These are phyloP conservation scores for Folsomia manolachei DNA, from an alignment of 2,888 invertebrate species.

Conservation along the genomic window DNA sequence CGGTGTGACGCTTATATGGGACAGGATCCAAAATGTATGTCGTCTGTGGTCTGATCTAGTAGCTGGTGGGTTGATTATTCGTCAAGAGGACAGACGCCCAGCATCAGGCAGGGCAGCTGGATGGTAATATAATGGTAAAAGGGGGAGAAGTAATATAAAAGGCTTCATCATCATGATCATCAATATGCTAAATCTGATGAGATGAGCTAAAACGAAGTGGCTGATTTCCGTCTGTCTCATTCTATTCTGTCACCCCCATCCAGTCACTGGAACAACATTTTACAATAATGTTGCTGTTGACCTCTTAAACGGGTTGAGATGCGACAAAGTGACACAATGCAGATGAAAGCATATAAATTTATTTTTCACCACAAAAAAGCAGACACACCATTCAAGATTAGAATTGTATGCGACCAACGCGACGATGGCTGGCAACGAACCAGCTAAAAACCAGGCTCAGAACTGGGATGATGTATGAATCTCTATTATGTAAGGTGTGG, in stretches of 20 bases:
- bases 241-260: neutral
- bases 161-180: neutral
- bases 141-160: neutral
- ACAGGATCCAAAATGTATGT: too few species aligned
- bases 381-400: too few species aligned
- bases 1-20: too few species aligned
- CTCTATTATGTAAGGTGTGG: slow-evolving; percentile 20
- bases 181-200: neutral
- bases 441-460: neutral
- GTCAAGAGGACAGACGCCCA: neutral
- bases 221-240: neutral
- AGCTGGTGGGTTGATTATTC: too few species aligned
- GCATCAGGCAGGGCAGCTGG: neutral
- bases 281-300: too few species aligned
- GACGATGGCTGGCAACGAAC: neutral
- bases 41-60: neutral
- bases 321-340: too few species aligned
- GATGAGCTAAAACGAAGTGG: neutral
- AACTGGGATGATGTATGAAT: neutral
- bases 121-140: too few species aligned
- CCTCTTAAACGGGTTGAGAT: too few species aligned
- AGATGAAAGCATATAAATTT: too few species aligned
- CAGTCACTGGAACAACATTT: too few species aligned
- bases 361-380: too few species aligned
- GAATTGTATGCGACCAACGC: neutral